Evolutionary conservation across 2,888 invertebrate species (phyloP), one percentile per base, ranked within the genome.

Genomic region (Pyrocoelia pectoralis): DNA sequence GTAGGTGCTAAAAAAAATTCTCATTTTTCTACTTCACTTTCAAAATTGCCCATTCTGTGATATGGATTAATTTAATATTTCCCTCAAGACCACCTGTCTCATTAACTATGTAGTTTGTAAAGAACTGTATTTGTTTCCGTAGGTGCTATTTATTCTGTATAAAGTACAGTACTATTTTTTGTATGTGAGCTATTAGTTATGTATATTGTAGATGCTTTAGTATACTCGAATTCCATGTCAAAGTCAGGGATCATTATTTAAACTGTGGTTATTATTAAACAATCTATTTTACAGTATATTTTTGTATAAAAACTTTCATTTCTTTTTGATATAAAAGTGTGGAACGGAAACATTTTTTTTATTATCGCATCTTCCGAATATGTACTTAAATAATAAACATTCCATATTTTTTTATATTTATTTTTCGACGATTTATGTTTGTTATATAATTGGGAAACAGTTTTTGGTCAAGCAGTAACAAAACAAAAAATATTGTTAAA

Each of bases 21-120:
- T 4, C 17, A 13, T 56, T 17, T 19, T 46, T 43, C 50, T 56
- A 56, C 43, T 61, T 28, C 52, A 46, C 38, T 38, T 56, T 38
- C 56, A 56, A 61, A 61, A 55, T 56, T 61, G 56, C 61, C 56
- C 55, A 61, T 61, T 61, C 61, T 61, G 61, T 61, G 61, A 61
- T 61, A 61, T 51, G 28, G 19, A 52, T 52, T 17, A 38, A 52
- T n/a, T 19, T 56, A 24, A 24, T 24, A 6, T 24, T 24, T 24
- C 24, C 6, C 24, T 24, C 4, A 24, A 24, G 24, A 24, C 3
- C 3, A 24, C 24, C 6, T 24, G 24, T 6, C 24, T 24, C 4
- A 6, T 24, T 24, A 24, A 6, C 6, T n/a, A n/a, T n/a, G n/a
- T n/a, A n/a, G n/a, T n/a, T n/a, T n/a, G n/a, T n/a, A n/a, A n/a